Conservation (phyloP, 1,140 invertebrate species). For the Brachionus koreanus region DNA sequence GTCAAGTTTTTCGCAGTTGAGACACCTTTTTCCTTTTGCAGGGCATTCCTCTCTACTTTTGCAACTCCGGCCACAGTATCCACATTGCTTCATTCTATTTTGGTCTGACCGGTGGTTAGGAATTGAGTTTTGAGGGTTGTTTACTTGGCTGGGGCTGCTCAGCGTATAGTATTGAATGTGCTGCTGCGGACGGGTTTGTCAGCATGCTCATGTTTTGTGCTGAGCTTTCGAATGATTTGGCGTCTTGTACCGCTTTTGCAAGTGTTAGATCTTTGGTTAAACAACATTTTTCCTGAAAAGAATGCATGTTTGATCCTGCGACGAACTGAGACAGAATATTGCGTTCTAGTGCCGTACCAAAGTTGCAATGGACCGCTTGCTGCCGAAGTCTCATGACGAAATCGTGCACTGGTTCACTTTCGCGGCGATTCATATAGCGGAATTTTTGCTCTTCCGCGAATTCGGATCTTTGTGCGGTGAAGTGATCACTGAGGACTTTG, state of each 20-base stretch:
- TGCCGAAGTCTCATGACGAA: not conserved
- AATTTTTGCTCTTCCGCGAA: not conserved
- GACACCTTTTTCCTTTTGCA: not conserved
- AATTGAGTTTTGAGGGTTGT: not conserved
- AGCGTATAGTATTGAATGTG: not conserved
- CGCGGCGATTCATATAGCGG: not conserved
- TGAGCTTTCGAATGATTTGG: not conserved
- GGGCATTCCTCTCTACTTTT: not conserved
- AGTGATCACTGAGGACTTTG: not conserved
- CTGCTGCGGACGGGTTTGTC: not conserved
- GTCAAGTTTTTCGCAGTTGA: not conserved
- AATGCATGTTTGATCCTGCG: not conserved
- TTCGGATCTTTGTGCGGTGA: not conserved
- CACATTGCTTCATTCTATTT: not conserved
- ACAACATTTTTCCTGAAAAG: not conserved
- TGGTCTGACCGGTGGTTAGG: not conserved
- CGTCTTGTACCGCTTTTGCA: not conserved
- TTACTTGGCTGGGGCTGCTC: not conserved
- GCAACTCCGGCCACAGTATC: not conserved
- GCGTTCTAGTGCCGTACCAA: not conserved
- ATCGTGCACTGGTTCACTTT: not conserved
- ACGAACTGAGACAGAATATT: constrained; percentile 4
- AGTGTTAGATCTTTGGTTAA: not conserved
- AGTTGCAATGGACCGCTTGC: constrained; percentile 4
- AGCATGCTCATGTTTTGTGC: not conserved